phyloP scores from a whole-genome alignment of 2,888 invertebrate species.

The Brenthis hecate region DNA sequence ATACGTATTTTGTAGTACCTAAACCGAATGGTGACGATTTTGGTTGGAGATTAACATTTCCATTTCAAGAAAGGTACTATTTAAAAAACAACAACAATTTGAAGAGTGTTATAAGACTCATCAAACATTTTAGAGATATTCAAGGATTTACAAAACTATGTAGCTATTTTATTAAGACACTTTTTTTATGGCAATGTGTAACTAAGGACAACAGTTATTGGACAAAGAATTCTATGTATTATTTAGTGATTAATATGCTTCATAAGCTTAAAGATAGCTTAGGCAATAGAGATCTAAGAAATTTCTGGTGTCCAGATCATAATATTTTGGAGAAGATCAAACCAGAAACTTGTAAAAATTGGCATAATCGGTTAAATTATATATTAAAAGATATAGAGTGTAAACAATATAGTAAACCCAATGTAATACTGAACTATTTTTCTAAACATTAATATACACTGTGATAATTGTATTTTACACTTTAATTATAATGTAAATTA shows the following conservation, averaged over 20 bases:
- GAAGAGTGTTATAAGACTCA: conserved; percentile 56
- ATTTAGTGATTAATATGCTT: conserved; percentile 58
- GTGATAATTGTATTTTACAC: background rate
- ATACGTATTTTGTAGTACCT: conserved; percentile 61
- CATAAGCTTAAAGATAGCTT: conserved; percentile 53
- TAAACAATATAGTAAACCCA: conserved; percentile 36
- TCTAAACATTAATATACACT: background rate
- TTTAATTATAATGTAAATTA: too few relatives aligned
- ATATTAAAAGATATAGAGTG: conserved; percentile 53
- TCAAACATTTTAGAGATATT: conserved; percentile 59
- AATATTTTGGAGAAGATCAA: conserved; percentile 59
- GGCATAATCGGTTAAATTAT: conserved; percentile 53
- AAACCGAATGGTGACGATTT: conserved; percentile 58
- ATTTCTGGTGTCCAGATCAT: conserved; percentile 60
- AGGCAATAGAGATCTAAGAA: conserved; percentile 47
- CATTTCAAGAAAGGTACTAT: conserved; percentile 59
- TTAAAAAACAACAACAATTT: conserved; percentile 56
- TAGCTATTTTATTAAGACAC: conserved; percentile 65
- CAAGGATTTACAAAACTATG: conserved; percentile 60
- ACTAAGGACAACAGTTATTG: conserved; percentile 51
- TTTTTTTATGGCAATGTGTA: conserved; percentile 61
- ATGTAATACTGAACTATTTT: conserved; percentile 30
- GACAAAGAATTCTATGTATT: conserved; percentile 53
- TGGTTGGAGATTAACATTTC: conserved; percentile 64
- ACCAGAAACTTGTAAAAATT: conserved; percentile 53